Percentiles rank a stretch among this genome's conserved stretches.
Evolutionary conservation across 2,888 invertebrate genomes (phyloP).

Genomic region (Acanthosepion pharaonis): DNA sequence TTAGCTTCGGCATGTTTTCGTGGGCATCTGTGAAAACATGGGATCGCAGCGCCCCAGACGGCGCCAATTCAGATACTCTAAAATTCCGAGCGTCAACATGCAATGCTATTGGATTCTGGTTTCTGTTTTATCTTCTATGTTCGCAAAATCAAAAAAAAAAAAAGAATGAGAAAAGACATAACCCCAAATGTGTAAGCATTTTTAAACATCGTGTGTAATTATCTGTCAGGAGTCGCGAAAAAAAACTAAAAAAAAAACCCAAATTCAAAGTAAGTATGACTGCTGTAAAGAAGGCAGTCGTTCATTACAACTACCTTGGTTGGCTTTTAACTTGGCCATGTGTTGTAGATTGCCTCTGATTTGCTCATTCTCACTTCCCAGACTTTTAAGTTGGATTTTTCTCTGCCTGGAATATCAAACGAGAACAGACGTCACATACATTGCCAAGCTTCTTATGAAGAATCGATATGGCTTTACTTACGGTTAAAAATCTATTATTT

Average conservation of each 20-base stretch:
- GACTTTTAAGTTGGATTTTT: too few relatives aligned
- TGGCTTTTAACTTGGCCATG: slow-evolving; percentile 14
- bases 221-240: background rate
- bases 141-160: background rate
- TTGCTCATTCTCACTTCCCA: too few relatives aligned
- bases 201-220: background rate
- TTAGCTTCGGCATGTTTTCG: background rate
- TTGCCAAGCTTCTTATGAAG: too few relatives aligned
- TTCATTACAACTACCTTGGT: background rate
- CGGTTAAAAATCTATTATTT: too few relatives aligned
- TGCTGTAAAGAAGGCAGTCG: background rate
- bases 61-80: background rate
- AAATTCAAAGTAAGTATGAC: background rate
- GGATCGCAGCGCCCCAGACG: background rate
- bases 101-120: background rate
- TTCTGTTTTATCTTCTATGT: background rate
- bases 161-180: background rate
- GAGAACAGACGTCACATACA: too few relatives aligned
- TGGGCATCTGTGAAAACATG: background rate
- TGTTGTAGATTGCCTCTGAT: background rate
- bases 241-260: background rate
- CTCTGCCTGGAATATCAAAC: too few relatives aligned
- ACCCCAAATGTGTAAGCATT: background rate
- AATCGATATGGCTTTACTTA: too few relatives aligned
- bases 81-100: background rate